Evolutionary conservation across 2,113 vertebrate species (phyloP).

Genomic region (Hemiscyllium ocellatum): DNA sequence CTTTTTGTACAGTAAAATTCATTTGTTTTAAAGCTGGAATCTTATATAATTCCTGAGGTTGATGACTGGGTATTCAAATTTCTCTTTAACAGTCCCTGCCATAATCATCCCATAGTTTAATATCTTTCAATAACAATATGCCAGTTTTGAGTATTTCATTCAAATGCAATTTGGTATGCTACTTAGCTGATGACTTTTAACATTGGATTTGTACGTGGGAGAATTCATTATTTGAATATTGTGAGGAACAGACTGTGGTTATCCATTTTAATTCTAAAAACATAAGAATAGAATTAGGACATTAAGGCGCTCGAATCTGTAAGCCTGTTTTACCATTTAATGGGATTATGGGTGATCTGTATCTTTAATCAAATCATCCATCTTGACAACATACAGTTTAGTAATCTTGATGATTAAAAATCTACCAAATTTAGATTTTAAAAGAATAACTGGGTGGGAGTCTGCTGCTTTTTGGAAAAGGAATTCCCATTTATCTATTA

Average conservation of each 20-base stretch:
- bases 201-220: neutral
- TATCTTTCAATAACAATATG: neutral
- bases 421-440: neutral
- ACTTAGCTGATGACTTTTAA: neutral
- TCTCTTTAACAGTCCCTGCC: too few species aligned
- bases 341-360: neutral
- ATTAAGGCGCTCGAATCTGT: neutral
- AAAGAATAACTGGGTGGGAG: neutral
- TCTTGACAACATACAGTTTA: neutral
- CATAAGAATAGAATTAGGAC: neutral
- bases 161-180: neutral
- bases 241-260: neutral
- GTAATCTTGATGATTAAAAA: neutral
- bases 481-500: neutral
- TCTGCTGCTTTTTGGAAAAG: neutral
- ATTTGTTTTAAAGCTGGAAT: too few species aligned
- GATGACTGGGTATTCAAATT: too few species aligned
- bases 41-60: too few species aligned
- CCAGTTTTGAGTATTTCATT: neutral
- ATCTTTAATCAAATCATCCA: neutral
- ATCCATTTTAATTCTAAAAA: neutral
- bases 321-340: neutral
- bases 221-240: neutral
- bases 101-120: neutral
- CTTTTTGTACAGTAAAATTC: too few species aligned